Percentiles rank a stretch among this genome's conserved stretches.
Conservation (phyloP, 2,113 vertebrate genomes). For the Periophthalmus modestus region DNA sequence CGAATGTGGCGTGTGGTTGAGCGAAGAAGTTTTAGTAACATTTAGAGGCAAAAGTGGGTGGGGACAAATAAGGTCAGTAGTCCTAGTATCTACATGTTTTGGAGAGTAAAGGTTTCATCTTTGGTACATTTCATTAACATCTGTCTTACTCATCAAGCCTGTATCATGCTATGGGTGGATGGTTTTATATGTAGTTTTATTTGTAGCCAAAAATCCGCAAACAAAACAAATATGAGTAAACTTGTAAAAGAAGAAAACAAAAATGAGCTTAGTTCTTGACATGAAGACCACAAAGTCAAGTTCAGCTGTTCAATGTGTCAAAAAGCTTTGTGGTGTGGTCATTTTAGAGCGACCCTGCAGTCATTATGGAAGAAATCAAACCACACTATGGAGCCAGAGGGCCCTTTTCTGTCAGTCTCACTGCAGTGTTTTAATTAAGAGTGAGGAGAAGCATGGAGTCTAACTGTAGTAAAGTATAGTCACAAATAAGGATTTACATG, state of each 20-base stretch:
- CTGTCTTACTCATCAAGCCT: too few relatives aligned
- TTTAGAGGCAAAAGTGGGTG: too few relatives aligned
- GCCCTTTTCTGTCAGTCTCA: constrained; percentile 27
- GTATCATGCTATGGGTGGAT: too few relatives aligned
- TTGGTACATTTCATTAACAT: too few relatives aligned
- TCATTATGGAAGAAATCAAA: constrained; percentile 30
- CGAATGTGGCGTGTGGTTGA: too few relatives aligned
- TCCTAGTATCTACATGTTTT: too few relatives aligned
- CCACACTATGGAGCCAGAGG: constrained; percentile 37
- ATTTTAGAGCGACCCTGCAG: constrained; percentile 27
- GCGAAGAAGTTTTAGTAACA: too few relatives aligned
- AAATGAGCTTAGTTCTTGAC: background rate
- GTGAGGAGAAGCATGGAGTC: constrained; percentile 20
- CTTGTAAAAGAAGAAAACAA: background rate
- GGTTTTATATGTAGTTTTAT: too few relatives aligned
- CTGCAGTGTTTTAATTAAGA: constrained; percentile 48
- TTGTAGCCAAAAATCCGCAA: background rate
- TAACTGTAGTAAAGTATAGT: constrained; percentile 27
- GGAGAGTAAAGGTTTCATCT: too few relatives aligned
- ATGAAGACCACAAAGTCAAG: background rate
- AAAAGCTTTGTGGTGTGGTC: background rate
- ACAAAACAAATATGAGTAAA: background rate
- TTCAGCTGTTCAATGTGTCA: background rate
- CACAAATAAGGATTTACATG: constrained; percentile 13
- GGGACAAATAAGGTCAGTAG: too few relatives aligned